Evolutionary conservation across 2,113 vertebrate genomes (phyloP).

Genomic region (Pagrus major): DNA sequence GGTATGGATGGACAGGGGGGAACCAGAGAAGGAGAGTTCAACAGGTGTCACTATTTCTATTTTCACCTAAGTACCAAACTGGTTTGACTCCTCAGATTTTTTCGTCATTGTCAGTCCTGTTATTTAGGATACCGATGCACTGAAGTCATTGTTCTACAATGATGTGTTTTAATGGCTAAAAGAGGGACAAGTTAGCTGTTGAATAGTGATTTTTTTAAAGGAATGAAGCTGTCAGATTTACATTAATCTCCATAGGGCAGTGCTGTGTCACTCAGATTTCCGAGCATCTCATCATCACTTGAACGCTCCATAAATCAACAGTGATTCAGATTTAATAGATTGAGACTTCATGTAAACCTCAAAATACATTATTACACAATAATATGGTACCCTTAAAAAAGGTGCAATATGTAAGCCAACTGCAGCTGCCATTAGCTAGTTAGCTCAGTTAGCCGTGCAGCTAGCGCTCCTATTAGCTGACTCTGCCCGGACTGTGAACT

Average conservation of each 20-base stretch:
- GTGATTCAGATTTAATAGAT: not conserved
- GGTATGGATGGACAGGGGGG: not conserved
- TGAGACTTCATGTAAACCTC: not conserved
- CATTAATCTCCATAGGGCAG: not conserved
- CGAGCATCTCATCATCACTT: not conserved
- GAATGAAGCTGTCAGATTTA: not conserved
- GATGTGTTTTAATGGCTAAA: not conserved
- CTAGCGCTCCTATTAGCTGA: too few species aligned
- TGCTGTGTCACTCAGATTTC: conserved; percentile 1
- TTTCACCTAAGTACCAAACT: not conserved
- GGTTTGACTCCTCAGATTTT: not conserved
- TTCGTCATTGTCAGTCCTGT: not conserved
- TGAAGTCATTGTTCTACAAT: not conserved
- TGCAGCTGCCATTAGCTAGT: too few species aligned
- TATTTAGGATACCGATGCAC: not conserved
- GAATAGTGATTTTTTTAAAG: not conserved
- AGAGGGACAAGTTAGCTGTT: not conserved
- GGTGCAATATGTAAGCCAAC: too few species aligned
- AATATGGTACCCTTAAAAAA: not conserved
- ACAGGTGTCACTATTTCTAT: not conserved
- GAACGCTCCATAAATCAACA: not conserved
- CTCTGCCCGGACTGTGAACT: too few species aligned
- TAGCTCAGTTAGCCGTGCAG: too few species aligned
- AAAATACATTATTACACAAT: not conserved
- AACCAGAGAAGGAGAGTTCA: conserved; percentile 1